Evolutionary conservation across 2,113 vertebrate genomes (phyloP).

Genomic region (Gnathonemus echidnorhynchus): DNA sequence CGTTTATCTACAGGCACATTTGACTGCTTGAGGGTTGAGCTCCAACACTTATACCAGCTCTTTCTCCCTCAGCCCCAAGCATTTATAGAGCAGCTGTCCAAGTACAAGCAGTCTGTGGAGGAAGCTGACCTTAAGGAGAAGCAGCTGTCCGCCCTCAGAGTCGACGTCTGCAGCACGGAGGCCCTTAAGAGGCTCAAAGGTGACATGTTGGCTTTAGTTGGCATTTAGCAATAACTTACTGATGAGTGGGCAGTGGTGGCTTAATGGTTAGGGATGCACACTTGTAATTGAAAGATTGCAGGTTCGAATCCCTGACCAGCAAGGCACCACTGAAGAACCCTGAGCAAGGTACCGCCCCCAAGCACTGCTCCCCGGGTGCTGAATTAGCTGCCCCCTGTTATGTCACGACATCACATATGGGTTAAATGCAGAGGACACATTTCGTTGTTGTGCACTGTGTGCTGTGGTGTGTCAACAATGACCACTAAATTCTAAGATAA

Average conservation of each 20-base stretch:
- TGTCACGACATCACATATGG: too few relatives aligned
- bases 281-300: too few relatives aligned
- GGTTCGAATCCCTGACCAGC: too few relatives aligned
- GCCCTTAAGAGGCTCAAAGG: constrained; percentile 94
- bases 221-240: background rate
- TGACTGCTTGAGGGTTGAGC: background rate
- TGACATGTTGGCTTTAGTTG: constrained; percentile 36
- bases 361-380: too few relatives aligned
- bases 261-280: too few relatives aligned
- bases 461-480: too few relatives aligned
- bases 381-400: too few relatives aligned
- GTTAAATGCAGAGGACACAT: too few relatives aligned
- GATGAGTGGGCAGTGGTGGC: background rate
- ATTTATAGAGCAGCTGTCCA: constrained; percentile 76
- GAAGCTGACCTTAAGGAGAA: constrained; percentile 90
- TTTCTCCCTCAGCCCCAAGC: constrained; percentile 67
- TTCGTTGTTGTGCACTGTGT: too few relatives aligned
- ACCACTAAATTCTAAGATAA: background rate
- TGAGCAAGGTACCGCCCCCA: too few relatives aligned
- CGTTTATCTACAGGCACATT: background rate
- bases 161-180: constrained; percentile 89
- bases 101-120: constrained; percentile 70
- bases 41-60: background rate
- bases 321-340: too few relatives aligned
- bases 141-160: constrained; percentile 79